Base-by-base conservation (phyloP, 2,113 vertebrate species). In the Elachura formosa region DNA sequence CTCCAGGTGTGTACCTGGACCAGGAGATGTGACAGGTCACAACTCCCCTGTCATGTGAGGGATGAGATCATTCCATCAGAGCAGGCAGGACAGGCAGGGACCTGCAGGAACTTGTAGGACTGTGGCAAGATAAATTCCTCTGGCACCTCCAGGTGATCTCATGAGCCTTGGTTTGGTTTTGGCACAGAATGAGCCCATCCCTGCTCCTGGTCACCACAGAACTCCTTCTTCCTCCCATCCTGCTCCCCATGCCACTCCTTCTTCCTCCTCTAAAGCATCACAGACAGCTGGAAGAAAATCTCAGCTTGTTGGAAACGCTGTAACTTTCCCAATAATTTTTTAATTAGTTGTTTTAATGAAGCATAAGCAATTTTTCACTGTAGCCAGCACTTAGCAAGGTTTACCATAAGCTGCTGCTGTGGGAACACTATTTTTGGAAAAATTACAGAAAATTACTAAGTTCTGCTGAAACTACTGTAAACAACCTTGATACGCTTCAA, bases 241-340 rank as follows among this genome's bases (percentile, higher is more conserved):
- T 63, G 62, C 21, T 51, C 52, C 69, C 23, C 26, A 51, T 29
- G 38, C 14, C 29, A 55, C 6, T 26, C 56, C 33, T 43, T 61
- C 45, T 64, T 81, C 29, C 77, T 73, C 33, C 75, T 15, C 9
- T 6, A 48, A 31, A 43, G 34, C 64, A 71, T 5, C 71, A 59
- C 26, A 28, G 48, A 2, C 28, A 83, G 75, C 54, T 33, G 67
- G 40, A 36, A 62, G 19, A 31, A 66, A 12, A 33, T 7, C 61
- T 45, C 48, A 15, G 36, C 31, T 89, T 7, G 12, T 1, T 52
- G 45, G 54, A 38, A 68, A 38, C 0, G 1, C 45, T 52, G 1
- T 3, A 52, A 29, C 10, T n/a, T 61, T 7, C 54, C 22, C 15
- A 20, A 9, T 45, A 45, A 11, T 28, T n/a, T 45, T n/a, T 11